A percentile compares a stretch with the other conserved stretches of the same genome.
These are phyloP conservation scores for Nixonia krombeini DNA, from an alignment of 1,140 invertebrate genomes.

Conservation along the genomic window DNA sequence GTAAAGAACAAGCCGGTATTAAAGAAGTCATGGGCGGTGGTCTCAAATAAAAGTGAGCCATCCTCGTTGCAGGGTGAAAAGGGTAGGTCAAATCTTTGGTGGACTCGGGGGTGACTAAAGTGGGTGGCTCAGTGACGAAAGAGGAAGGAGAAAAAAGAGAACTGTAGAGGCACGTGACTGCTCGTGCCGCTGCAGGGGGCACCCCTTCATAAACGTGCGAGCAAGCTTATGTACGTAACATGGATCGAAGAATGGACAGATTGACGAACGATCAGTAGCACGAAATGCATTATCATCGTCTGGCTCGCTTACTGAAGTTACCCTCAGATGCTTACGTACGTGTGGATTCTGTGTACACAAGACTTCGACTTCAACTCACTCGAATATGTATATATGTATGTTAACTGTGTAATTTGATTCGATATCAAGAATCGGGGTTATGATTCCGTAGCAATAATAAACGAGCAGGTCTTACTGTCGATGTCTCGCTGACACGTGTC, in stretches of 20 bases:
- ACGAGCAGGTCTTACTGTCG: conserved; percentile 67
- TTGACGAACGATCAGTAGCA: conserved; percentile 40
- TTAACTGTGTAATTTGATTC: conserved; percentile 66
- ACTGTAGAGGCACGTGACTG: conserved; percentile 57
- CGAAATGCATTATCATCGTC: conserved; percentile 49
- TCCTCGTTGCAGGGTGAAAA: conserved; percentile 35
- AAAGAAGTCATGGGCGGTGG: conserved; percentile 4
- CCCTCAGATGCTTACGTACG: conserved; percentile 8
- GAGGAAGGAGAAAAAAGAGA: conserved; percentile 41
- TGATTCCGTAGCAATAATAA: conserved; percentile 66
- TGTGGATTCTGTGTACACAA: conserved; percentile 3
- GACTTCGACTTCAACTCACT: neutral
- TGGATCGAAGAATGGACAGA: conserved; percentile 24
- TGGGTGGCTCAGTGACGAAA: conserved; percentile 61
- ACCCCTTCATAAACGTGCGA: conserved; percentile 46
- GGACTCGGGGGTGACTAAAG: conserved; percentile 50
- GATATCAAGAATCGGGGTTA: conserved; percentile 63
- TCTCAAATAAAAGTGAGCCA: conserved; percentile 35
- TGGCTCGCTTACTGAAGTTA: neutral
- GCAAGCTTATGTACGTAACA: conserved; percentile 32
- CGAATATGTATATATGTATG: conserved; percentile 17
- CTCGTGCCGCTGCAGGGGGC: conserved; percentile 54
- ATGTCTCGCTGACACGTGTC: conserved; percentile 56
- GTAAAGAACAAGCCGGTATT: conserved; percentile 4
- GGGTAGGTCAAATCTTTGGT: conserved; percentile 40